Conservation (phyloP, 2,888 invertebrate genomes). For the Pterostichus niger region DNA sequence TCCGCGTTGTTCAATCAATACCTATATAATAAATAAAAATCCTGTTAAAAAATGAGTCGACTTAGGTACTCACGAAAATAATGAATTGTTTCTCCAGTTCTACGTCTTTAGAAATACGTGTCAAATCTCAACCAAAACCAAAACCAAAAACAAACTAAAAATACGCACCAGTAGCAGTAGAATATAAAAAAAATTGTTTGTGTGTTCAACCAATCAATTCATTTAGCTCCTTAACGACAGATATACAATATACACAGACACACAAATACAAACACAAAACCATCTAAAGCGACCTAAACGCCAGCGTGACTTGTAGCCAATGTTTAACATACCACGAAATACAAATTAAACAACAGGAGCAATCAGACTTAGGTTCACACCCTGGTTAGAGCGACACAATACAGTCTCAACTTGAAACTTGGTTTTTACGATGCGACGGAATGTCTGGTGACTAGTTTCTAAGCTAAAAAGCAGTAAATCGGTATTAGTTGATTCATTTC, state of each 20-base stretch:
- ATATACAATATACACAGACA: not conserved
- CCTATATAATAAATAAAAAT: no score
- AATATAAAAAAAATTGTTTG: constrained; percentile 9
- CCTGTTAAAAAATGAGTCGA: no score
- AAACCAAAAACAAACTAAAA: not conserved
- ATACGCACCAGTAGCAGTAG: not conserved
- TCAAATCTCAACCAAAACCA: not conserved
- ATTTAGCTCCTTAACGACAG: constrained; percentile 44
- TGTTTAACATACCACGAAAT: constrained; percentile 27
- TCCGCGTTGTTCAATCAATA: no score
- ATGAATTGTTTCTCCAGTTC: not conserved
- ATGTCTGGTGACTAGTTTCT: constrained; percentile 41
- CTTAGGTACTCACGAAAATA: no score
- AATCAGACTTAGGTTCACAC: constrained; percentile 43
- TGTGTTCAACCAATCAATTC: constrained; percentile 28
- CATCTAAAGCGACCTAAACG: constrained; percentile 22
- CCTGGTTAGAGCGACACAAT: constrained; percentile 40
- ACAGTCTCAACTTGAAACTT: constrained; percentile 13
- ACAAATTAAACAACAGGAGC: constrained; percentile 46
- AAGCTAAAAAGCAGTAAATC: constrained; percentile 34
- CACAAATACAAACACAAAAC: constrained; percentile 2
- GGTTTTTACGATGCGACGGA: constrained; percentile 43
- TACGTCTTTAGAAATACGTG: not conserved
- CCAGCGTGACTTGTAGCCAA: constrained; percentile 16
- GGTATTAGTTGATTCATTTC: constrained; percentile 57